phyloP scores from a whole-genome alignment of 2,113 vertebrate species.

The Vanacampus margaritifer region DNA sequence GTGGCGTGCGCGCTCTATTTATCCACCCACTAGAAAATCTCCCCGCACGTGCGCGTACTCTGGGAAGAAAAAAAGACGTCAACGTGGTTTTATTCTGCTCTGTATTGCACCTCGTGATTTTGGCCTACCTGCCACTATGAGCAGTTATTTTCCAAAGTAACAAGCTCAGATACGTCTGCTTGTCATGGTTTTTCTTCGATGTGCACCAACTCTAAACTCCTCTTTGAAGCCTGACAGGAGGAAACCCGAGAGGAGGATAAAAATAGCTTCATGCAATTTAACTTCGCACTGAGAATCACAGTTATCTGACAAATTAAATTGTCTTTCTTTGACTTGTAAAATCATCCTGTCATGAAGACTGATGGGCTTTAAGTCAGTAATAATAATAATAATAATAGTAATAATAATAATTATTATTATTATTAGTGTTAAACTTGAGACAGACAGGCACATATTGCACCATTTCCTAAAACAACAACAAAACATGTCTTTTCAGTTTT shows the following conservation, averaged over 20 bases:
- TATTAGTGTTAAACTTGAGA: too few species aligned
- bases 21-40: conserved; percentile 19
- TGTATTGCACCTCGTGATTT: background rate
- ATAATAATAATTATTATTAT: too few species aligned
- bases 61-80: background rate
- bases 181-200: conserved; percentile 39
- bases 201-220: conserved; percentile 34
- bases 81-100: conserved; percentile 20
- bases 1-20: conserved; percentile 43
- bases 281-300: conserved; percentile 32
- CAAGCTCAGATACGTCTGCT: conserved; percentile 41
- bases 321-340: conserved; percentile 17
- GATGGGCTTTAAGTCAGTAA: too few species aligned
- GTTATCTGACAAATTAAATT: conserved; percentile 16
- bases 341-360: conserved; percentile 2
- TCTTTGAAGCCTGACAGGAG: conserved; percentile 49
- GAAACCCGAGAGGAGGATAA: conserved; percentile 44
- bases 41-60: conserved; percentile 2
- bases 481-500: conserved; percentile 34
- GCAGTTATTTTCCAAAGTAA: conserved; percentile 23
- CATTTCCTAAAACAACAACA: conserved; percentile 36
- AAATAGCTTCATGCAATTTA: conserved; percentile 38
- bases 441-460: conserved; percentile 12
- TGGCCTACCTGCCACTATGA: background rate
- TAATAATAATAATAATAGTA: too few species aligned